Conservation (phyloP, 1,140 invertebrate species). For the Zaprionus kolodkinae region DNA sequence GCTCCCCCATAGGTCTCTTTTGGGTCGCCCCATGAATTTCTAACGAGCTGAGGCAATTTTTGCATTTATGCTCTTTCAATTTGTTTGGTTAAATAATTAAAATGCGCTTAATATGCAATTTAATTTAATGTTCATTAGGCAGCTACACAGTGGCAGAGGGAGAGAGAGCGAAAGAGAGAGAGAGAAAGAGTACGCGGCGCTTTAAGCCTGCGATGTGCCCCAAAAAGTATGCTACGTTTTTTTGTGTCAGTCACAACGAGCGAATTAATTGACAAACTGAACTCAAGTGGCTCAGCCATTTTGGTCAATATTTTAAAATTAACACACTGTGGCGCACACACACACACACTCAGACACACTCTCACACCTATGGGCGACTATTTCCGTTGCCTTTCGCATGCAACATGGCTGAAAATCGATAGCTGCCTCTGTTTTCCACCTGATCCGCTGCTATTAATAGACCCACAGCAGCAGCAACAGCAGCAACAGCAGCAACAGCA, state of each 20-base stretch:
- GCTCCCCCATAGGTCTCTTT: not conserved
- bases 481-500: not conserved
- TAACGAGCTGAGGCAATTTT: conserved; percentile 3
- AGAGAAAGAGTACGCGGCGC: not conserved
- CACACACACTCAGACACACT: conserved; percentile 4
- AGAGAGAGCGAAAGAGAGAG: not conserved
- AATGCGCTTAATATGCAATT: conserved; percentile 54
- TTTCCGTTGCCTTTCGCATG: conserved; percentile 50
- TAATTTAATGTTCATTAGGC: conserved; percentile 57
- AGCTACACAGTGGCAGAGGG: conserved; percentile 13
- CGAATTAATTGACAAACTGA: conserved; percentile 37
- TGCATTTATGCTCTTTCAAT: conserved; percentile 68
- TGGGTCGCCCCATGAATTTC: not conserved
- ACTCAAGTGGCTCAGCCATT: conserved; percentile 35
- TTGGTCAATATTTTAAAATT: conserved; percentile 75
- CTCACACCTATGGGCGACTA: conserved; percentile 38
- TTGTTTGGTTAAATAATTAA: conserved; percentile 61
- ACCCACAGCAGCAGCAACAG: conserved; percentile 22
- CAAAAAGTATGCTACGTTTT: conserved; percentile 39
- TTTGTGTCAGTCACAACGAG: not conserved
- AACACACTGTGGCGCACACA: conserved; percentile 34
- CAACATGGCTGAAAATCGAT: conserved; percentile 67
- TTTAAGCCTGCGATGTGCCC: not conserved
- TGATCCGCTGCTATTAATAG: conserved; percentile 68
- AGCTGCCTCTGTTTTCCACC: conserved; percentile 47